Base-by-base conservation (phyloP, 2,888 invertebrate genomes). In the Meghimatium bilineatum region DNA sequence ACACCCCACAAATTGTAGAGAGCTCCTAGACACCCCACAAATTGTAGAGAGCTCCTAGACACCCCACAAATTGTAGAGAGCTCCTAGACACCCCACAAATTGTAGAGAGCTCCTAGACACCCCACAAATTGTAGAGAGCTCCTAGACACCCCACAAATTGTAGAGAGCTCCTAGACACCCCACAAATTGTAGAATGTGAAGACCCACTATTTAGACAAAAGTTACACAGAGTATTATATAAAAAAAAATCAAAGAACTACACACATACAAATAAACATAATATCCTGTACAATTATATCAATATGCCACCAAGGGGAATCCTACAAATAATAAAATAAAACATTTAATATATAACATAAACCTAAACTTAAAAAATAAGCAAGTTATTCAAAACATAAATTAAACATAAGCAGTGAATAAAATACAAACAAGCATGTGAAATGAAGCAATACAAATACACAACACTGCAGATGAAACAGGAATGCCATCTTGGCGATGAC, bases 281-380 rank as follows among this genome's bases (percentile, higher is more conserved):
- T 66, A 66, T 66, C 20, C 2, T 32, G 23, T 29, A 32, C 66
- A 29, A 66, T 32, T 14, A 32, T 20, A 36, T 69, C 1, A 20
- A 8, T 71, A n/a, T 44, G 44, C 71, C 71, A 71, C 71, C 71
- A 71, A 71, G 71, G 71, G 36, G 71, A 71, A 71, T 38, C n/a
- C 44, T 20, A 71, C 71, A 71, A 38, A 29, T 36, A 36, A n/a
- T 44, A 6, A 56, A 56, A 56, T 20, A 56, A 56, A 56, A 56
- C 56, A 56, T 23, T 56, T 3, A 32, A 67, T 1, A 67, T 10
- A 6, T 32, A 67, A 67, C 14, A 67, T 26, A 12, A 56, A 56
- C 20, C 8, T 20, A 56, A 20, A 12, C 44, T 12, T 56, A 14
- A 56, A 23, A 2, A 56, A 14, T 14, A 56, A 14, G 20, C 6